These are phyloP conservation scores for Enteromius afrohamiltoni DNA, from an alignment of 2,797 vertebrate species.

Conservation along the genomic window DNA sequence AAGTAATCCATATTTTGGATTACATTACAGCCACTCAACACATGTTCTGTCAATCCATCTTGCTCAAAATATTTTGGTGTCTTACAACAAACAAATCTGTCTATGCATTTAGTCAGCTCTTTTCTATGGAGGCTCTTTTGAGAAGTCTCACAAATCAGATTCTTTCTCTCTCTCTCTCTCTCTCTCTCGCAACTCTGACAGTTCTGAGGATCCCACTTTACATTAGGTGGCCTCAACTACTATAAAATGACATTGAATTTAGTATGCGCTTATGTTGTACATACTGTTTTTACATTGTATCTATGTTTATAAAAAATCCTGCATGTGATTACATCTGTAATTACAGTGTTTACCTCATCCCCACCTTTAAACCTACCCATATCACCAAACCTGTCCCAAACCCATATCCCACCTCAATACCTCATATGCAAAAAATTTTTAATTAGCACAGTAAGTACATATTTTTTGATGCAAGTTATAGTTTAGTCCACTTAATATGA, in stretches of 20 bases:
- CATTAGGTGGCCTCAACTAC: background rate
- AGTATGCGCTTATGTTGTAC: background rate
- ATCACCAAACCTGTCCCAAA: no score
- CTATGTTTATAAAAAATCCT: no score
- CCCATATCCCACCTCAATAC: no score
- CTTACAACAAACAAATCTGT: background rate
- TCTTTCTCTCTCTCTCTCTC: background rate
- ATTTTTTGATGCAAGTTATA: no score
- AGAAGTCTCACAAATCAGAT: background rate
- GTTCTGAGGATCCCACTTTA: background rate
- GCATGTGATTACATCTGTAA: no score
- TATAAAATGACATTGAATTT: background rate
- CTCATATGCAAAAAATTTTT: no score
- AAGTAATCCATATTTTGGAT: slow-evolving; percentile 69
- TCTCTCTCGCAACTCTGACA: background rate
- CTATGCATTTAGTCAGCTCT: background rate
- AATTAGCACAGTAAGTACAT: no score
- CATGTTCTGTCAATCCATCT: background rate
- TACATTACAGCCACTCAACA: slow-evolving; percentile 62
- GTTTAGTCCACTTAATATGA: background rate
- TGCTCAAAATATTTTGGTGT: background rate
- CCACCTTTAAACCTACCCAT: no score
- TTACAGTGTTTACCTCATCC: no score
- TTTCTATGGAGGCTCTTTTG: background rate
- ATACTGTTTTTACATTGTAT: no score